These are phyloP conservation scores for Stenodera caucasica DNA, from an alignment of 2,888 invertebrate species.

Conservation along the genomic window DNA sequence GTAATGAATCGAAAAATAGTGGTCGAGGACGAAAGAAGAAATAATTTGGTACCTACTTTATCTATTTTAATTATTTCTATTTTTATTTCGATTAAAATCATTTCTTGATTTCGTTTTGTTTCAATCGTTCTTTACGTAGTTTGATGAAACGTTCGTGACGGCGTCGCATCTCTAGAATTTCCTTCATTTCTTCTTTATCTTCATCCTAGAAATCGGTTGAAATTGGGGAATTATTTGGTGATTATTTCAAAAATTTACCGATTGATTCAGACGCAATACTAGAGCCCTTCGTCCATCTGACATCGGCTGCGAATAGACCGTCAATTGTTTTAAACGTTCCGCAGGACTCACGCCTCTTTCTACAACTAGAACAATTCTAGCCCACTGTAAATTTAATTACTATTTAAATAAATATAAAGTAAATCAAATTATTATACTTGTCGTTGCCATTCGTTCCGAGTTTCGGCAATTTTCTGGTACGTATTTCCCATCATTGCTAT, in stretches of 20 bases:
- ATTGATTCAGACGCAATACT: slow-evolving; percentile 85
- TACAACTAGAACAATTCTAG: slow-evolving; percentile 93
- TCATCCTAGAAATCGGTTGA: slow-evolving; percentile 72
- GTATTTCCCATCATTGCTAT: slow-evolving; percentile 99
- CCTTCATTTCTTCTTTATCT: slow-evolving; percentile 93
- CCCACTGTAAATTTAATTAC: slow-evolving; percentile 70
- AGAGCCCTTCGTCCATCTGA: slow-evolving; percentile 83
- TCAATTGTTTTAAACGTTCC: slow-evolving; percentile 80
- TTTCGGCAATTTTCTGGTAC: slow-evolving; percentile 96
- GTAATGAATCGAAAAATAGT: slow-evolving; percentile 3
- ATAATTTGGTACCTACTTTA: neutral
- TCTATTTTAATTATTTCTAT: neutral
- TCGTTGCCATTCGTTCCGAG: slow-evolving; percentile 96
- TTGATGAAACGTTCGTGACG: slow-evolving; percentile 79
- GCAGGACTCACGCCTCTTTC: slow-evolving; percentile 94
- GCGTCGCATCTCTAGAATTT: slow-evolving; percentile 87
- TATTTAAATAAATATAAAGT: neutral
- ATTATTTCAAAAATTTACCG: slow-evolving; percentile 59
- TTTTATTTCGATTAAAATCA: neutral
- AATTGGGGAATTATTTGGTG: slow-evolving; percentile 8
- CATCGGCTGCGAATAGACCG: slow-evolving; percentile 94
- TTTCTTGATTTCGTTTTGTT: slow-evolving; percentile 10
- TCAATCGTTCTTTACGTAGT: slow-evolving; percentile 59
- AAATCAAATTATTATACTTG: slow-evolving; percentile 58
- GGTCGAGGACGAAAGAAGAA: neutral